phyloP scores from a whole-genome alignment of 1,140 invertebrate genomes.

The Nephotettix cincticeps region DNA sequence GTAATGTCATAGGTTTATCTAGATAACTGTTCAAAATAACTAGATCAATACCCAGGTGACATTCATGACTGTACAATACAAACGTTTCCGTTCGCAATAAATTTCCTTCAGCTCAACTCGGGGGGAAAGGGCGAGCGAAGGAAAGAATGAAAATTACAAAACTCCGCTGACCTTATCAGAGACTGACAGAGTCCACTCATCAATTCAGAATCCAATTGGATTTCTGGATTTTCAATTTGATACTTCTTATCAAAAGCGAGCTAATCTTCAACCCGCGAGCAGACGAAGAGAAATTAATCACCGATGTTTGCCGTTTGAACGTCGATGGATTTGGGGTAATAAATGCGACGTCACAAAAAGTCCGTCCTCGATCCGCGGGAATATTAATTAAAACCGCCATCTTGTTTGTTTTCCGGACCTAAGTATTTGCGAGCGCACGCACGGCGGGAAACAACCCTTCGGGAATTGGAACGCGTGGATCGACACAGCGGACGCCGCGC shows the following conservation, averaged over 20 bases:
- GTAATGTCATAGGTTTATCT: no score
- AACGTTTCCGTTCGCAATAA: no score
- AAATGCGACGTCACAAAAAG: constrained; percentile 18
- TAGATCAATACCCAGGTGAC: no score
- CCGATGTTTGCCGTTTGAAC: background rate
- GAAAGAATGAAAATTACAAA: background rate
- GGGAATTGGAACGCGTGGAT: no score
- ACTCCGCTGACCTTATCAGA: background rate
- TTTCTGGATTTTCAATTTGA: background rate
- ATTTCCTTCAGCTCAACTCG: no score
- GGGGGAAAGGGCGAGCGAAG: constrained; percentile 3
- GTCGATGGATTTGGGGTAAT: constrained; percentile 9
- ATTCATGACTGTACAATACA: no score
- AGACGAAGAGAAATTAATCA: constrained; percentile 16
- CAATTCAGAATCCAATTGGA: constrained; percentile 19
- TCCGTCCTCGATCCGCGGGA: background rate
- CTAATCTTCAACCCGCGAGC: background rate
- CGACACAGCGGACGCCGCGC: no score
- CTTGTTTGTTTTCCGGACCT: constrained; percentile 14
- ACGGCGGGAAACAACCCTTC: no score
- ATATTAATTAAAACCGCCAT: constrained; percentile 21
- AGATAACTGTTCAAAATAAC: no score
- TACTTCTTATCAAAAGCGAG: constrained; percentile 10
- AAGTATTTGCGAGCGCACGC: background rate
- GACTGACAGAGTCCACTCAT: constrained; percentile 5